A percentile compares a stretch with the other conserved stretches of the same genome.
phyloP scores from a whole-genome alignment of 2,113 vertebrate species.

The Lycaon pictus region DNA sequence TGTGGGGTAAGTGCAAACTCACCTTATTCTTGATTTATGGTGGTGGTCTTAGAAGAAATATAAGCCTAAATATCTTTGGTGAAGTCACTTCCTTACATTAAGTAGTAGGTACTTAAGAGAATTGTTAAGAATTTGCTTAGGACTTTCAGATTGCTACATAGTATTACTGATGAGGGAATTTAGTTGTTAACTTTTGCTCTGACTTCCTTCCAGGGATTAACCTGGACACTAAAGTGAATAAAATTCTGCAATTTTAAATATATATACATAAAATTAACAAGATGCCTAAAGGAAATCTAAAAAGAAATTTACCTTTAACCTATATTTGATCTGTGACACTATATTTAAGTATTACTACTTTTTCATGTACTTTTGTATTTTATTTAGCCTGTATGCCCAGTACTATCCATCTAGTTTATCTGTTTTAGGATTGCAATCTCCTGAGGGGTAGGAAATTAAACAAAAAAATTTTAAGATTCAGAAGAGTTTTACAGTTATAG shows the following conservation, averaged over 20 bases:
- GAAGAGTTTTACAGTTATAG: background rate
- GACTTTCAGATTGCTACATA: slow-evolving; percentile 3
- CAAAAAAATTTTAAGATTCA: background rate
- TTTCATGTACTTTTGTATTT: background rate
- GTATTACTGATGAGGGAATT: background rate
- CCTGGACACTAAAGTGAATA: background rate
- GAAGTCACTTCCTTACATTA: background rate
- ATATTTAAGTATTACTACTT: background rate
- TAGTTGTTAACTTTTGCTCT: slow-evolving; percentile 8
- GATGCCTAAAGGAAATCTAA: background rate
- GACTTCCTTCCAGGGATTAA: background rate
- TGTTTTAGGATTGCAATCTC: background rate
- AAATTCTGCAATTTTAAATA: background rate
- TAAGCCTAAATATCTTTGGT: background rate
- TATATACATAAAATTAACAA: background rate
- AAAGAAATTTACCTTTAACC: background rate
- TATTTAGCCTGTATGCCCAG: background rate
- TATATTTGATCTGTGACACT: background rate
- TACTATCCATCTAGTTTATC: background rate
- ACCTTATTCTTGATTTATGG: background rate
- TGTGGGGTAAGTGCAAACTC: background rate
- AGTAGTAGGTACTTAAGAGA: background rate
- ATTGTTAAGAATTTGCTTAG: slow-evolving; percentile 45
- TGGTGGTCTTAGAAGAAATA: background rate
- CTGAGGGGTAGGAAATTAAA: background rate